Conservation (phyloP, 1,140 invertebrate species). For the Fopius arisanus region DNA sequence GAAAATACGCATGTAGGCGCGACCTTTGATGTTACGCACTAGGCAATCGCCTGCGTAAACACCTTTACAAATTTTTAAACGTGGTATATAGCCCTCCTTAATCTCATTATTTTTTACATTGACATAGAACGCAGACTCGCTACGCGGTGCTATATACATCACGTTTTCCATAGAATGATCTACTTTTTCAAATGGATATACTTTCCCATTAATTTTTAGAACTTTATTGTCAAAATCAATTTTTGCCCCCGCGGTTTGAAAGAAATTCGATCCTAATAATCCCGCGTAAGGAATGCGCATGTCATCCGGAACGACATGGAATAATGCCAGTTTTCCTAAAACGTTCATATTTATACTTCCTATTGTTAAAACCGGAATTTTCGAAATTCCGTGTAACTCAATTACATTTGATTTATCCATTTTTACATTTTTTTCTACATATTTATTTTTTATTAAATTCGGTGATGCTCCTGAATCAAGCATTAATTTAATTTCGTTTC, state of each 20-base stretch:
- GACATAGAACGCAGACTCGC: conserved; percentile 3
- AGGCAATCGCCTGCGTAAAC: conserved; percentile 14
- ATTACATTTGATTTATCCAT: background rate
- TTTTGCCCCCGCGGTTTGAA: no score
- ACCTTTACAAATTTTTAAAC: conserved; percentile 1
- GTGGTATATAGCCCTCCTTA: conserved; percentile 2
- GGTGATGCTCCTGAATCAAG: background rate
- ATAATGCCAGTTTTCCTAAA: background rate
- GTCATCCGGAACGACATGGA: background rate
- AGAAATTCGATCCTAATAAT: no score
- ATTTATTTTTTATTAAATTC: background rate
- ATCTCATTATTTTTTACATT: background rate
- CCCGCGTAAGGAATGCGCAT: conserved; percentile 15
- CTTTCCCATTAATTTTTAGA: no score
- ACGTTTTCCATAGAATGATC: background rate
- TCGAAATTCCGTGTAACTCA: background rate
- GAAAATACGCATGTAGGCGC: conserved; percentile 17
- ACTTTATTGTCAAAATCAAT: no score
- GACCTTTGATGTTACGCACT: background rate
- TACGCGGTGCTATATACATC: background rate
- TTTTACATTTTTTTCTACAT: background rate
- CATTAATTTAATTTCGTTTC: background rate
- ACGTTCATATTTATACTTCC: background rate
- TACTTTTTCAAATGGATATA: conserved; percentile 9
- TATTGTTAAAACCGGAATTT: background rate